Base-by-base conservation (phyloP, 2,113 vertebrate genomes). In the Thamnaconus septentrionalis region DNA sequence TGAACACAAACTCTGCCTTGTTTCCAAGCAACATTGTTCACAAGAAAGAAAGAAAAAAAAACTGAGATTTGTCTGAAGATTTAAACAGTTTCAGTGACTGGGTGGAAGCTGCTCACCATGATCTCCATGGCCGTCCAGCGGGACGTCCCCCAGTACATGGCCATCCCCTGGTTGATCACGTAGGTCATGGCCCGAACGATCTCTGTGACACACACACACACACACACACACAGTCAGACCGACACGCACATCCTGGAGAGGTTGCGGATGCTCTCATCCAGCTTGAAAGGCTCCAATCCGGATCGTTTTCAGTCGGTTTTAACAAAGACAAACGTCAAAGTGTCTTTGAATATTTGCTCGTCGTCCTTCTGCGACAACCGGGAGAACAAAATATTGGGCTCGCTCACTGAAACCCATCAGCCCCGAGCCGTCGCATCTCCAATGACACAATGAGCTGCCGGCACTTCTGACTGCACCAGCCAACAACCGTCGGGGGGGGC, bases 81-180 rank as follows among this genome's bases (percentile, higher is more conserved):
- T 31, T 1, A 9, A 47, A 47, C 4, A 47, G 46, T 5, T 4
- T 7, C 8, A 6, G 2, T 41, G 8, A 44, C 4, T 31, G 18
- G 18, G 18, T 31, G 18, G 18, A 31, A 31, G 3, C 2, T 41
- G 47, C 63, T 91, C 84, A 96, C 97, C 97, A 98, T 98, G 85
- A 99, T 99, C 91, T 99, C 97, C 96, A 97, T 98, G 1, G 96
- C 96, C 0, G 94, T 97, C 97, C 97, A 99, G 54, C 97, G 92
- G 0, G 97, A 99, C 0, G 97, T 99, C 3, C 97, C 97, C 97
- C 97, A 99, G 91, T 99, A 99, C 97, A 99, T 98, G 0, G 96
- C 92, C 97, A 99, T 99, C 40, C 97, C 97, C 75, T 98, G 96
- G 81, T 99, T 98, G 64, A 99, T 99, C 18, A 99, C 96, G 0